phyloP scores from a whole-genome alignment of 2,113 vertebrate species.

The Lipotes vexillifer region DNA sequence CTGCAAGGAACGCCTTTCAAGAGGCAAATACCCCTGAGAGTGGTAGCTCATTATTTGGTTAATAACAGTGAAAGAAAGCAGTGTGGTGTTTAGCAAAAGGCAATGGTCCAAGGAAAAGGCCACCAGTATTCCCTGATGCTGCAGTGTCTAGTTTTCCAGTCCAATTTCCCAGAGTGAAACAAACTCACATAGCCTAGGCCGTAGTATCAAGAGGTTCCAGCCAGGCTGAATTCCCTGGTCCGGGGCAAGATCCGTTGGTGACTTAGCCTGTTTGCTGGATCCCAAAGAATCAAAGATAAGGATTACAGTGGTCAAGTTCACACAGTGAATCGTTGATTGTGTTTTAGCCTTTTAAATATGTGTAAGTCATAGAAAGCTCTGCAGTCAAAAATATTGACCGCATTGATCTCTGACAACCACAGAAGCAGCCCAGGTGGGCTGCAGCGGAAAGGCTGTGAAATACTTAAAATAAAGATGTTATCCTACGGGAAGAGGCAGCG shows the following conservation, averaged over 20 bases:
- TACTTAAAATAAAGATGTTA: slow-evolving; percentile 75
- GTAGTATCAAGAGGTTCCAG: not conserved
- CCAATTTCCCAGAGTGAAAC: slow-evolving; percentile 52
- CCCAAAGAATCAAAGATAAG: slow-evolving; percentile 76
- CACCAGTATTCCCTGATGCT: not conserved
- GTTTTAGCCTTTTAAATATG: slow-evolving; percentile 79
- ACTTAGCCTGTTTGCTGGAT: slow-evolving; percentile 48
- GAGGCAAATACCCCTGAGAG: slow-evolving; percentile 19
- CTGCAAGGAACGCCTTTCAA: not conserved
- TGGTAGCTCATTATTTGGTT: slow-evolving; percentile 28
- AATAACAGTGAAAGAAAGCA: slow-evolving; percentile 31
- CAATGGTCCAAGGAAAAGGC: slow-evolving; percentile 35
- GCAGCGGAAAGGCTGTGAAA: slow-evolving; percentile 59
- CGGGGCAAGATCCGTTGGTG: slow-evolving; percentile 13
- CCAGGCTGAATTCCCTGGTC: slow-evolving; percentile 37
- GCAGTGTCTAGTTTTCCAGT: slow-evolving; percentile 64
- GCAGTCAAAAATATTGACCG: slow-evolving; percentile 77
- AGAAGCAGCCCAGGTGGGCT: slow-evolving; percentile 65
- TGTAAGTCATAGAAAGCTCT: slow-evolving; percentile 75
- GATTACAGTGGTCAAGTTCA: slow-evolving; percentile 73
- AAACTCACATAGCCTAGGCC: not conserved
- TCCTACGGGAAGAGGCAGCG: slow-evolving; percentile 39
- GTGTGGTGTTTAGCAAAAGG: slow-evolving; percentile 11
- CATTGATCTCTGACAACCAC: slow-evolving; percentile 77
- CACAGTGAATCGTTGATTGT: slow-evolving; percentile 66